Evolutionary conservation across 2,888 invertebrate genomes (phyloP), one percentile per base, ranked within the genome.

Genomic region (Mesopsocus fuscifrons): DNA sequence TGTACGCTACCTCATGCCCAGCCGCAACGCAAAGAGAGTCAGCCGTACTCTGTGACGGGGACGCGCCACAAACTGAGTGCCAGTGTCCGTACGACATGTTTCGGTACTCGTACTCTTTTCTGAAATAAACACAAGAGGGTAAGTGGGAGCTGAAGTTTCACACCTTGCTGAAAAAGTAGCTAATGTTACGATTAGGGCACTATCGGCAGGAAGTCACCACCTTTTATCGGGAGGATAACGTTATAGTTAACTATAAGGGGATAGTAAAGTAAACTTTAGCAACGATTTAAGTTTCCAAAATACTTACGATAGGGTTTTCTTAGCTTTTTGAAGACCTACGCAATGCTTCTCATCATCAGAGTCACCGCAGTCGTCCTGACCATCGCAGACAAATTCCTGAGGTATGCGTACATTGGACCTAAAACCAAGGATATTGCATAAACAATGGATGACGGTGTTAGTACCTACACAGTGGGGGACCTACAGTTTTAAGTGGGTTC

Each of bases 381-480:
- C 77, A 54, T 85, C 85, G 54, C 85, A 85, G 1, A 83, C 70
- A 60, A 78, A 72, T 49, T 83, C 82, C 18, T 63, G 63, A 0
- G 82, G 69, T 34, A 85, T 67, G 52, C 84, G 84, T 42, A 65
- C 62, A 5, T 66, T 60, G 17, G 63, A 62, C 45, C 61, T 61
- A 48, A 31, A 55, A 53, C 41, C 15, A 32, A 45, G 23, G 34
- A 47, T 23, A 21, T 21, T 31, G 33, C 41, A n/a, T n/a, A n/a
- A n/a, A n/a, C n/a, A n/a, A n/a, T n/a, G n/a, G n/a, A n/a, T n/a
- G n/a, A n/a, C n/a, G n/a, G n/a, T n/a, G n/a, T n/a, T n/a, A n/a
- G n/a, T n/a, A n/a, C n/a, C n/a, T n/a, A n/a, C n/a, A n/a, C n/a
- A n/a, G n/a, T n/a, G n/a, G n/a, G n/a, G n/a, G n/a, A n/a, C n/a